Conservation (phyloP, 2,797 vertebrate genomes). For the Enteromius trimaculatus region DNA sequence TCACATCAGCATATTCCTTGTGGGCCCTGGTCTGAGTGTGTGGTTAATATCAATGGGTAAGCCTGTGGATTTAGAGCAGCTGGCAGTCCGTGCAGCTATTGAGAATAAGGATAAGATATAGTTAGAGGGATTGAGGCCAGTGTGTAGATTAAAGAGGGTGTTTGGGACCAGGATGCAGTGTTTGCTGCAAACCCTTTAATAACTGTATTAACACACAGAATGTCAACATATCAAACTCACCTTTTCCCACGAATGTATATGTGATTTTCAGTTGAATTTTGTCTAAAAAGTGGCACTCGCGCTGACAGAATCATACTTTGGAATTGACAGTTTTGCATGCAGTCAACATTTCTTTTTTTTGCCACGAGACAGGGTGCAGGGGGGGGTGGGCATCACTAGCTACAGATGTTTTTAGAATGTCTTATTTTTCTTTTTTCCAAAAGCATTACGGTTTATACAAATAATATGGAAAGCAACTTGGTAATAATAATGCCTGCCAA, state of each 20-base stretch:
- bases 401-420: neutral
- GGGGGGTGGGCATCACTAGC: neutral
- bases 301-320: neutral
- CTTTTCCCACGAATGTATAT: neutral
- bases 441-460: neutral
- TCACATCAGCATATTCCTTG: conserved; percentile 60
- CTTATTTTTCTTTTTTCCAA: neutral
- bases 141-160: conserved; percentile 57
- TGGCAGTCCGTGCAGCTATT: conserved; percentile 53
- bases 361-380: neutral
- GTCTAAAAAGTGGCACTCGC: conserved; percentile 10
- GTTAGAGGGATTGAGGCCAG: conserved; percentile 68
- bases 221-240: neutral
- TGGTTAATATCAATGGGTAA: conserved; percentile 56
- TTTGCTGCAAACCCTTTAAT: conserved; percentile 4
- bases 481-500: conserved; percentile 4
- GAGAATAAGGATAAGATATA: conserved; percentile 58
- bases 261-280: neutral
- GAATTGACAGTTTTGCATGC: conserved; percentile 15
- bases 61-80: conserved; percentile 70
- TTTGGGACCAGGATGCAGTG: conserved; percentile 58
- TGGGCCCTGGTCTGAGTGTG: conserved; percentile 37
- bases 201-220: conserved; percentile 13
- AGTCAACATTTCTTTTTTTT: neutral
- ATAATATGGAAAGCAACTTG: neutral